Conservation (phyloP, 2,888 invertebrate species). For the Cheilosia soror region DNA sequence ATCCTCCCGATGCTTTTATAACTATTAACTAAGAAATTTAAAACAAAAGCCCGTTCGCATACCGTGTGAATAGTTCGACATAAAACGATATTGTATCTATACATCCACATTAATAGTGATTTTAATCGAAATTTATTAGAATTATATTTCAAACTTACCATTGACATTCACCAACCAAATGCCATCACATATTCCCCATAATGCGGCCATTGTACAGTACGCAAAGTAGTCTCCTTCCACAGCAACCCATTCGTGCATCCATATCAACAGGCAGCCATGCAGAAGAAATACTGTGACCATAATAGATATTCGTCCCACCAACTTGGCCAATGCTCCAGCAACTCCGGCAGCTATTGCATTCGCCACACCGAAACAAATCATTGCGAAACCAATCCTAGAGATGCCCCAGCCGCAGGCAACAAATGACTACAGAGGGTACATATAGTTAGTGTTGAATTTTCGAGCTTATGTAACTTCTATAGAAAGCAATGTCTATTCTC, state of each 20-base stretch:
- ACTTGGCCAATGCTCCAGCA: conserved; percentile 91
- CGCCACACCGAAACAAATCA: conserved; percentile 96
- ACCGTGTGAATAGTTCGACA: no score
- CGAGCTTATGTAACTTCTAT: not conserved
- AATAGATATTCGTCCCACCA: conserved; percentile 90
- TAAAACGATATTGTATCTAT: not conserved
- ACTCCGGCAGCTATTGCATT: conserved; percentile 94
- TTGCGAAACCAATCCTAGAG: conserved; percentile 95
- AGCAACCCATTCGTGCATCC: conserved; percentile 90
- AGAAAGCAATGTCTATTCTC: conserved; percentile 76
- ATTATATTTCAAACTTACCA: conserved; percentile 85
- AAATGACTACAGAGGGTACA: conserved; percentile 87
- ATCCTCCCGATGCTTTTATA: no score
- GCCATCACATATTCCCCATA: conserved; percentile 96
- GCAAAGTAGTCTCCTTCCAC: conserved; percentile 87
- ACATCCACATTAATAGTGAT: not conserved
- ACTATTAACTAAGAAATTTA: no score
- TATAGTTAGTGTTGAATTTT: not conserved
- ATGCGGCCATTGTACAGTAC: conserved; percentile 91
- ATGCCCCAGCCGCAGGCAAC: conserved; percentile 95
- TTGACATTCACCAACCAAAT: conserved; percentile 97
- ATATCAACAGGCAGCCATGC: conserved; percentile 88
- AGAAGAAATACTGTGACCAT: conserved; percentile 90
- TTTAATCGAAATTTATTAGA: not conserved
- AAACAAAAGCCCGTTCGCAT: not conserved